A percentile compares a stretch with the other conserved stretches of the same genome.
Evolutionary conservation across 2,888 invertebrate genomes (phyloP).

Genomic region (Noctua comes): DNA sequence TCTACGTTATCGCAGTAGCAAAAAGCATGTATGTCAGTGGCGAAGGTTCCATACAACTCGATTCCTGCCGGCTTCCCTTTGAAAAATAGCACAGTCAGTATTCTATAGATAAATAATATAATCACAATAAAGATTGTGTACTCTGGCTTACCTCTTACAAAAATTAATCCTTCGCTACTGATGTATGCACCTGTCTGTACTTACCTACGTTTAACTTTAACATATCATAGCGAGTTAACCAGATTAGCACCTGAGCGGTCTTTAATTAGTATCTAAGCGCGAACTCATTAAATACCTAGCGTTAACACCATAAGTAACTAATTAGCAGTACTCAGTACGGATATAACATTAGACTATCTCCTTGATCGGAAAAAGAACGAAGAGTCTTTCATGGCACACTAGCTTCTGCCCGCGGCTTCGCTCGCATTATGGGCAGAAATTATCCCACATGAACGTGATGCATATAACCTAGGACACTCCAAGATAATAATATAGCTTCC

Average conservation of each 20-base stretch:
- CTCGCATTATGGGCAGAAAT: background rate
- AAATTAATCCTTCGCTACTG: no score
- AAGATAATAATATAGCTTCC: background rate
- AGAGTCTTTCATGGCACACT: background rate
- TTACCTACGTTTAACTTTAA: background rate
- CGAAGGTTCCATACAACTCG: no score
- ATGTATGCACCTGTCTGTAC: no score
- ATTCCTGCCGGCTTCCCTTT: no score
- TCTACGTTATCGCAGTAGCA: background rate
- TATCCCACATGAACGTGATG: background rate
- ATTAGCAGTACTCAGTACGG: slow-evolving; percentile 9
- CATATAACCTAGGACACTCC: no score
- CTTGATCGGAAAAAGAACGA: slow-evolving; percentile 16
- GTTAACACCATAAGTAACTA: slow-evolving; percentile 1
- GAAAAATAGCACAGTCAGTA: no score
- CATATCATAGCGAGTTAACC: slow-evolving; percentile 18
- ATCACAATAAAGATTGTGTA: no score
- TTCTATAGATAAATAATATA: no score
- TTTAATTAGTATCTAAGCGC: slow-evolving; percentile 37
- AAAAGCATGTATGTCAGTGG: background rate
- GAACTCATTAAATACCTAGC: slow-evolving; percentile 24
- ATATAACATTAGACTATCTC: slow-evolving; percentile 14
- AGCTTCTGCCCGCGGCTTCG: background rate
- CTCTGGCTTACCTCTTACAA: no score
- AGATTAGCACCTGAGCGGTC: slow-evolving; percentile 24